Evolutionary conservation across 2,888 invertebrate species (phyloP).

Genomic region (Eudasyphora cyanicolor): DNA sequence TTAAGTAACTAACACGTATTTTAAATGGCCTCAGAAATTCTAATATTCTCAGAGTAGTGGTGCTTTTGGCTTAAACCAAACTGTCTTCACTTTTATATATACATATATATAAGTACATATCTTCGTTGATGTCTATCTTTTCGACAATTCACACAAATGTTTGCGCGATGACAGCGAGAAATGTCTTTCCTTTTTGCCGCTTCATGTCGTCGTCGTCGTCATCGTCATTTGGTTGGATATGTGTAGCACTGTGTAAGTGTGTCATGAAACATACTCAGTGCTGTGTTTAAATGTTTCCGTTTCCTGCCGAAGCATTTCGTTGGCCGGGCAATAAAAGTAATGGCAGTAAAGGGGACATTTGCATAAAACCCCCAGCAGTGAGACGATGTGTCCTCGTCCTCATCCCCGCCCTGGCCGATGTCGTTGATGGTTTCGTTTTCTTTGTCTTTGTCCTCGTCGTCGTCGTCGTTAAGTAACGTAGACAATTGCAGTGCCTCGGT

Average conservation of each 20-base stretch:
- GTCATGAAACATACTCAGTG: conserved; percentile 34
- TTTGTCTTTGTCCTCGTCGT: too few relatives aligned
- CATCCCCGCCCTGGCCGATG: too few relatives aligned
- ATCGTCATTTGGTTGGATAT: not conserved
- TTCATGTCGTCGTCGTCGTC: too few relatives aligned
- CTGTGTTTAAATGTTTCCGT: conserved; percentile 63
- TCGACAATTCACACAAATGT: conserved; percentile 21
- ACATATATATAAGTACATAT: too few relatives aligned
- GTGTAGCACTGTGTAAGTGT: not conserved
- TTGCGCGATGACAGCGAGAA: conserved; percentile 51
- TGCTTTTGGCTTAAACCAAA: not conserved
- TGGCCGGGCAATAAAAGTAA: conserved; percentile 35
- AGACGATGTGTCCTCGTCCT: too few relatives aligned
- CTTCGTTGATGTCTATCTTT: not conserved
- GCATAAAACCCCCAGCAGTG: conserved; percentile 53
- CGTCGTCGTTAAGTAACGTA: conserved; percentile 42
- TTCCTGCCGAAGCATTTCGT: conserved; percentile 56
- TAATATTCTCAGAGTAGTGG: too few relatives aligned
- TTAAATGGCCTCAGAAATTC: too few relatives aligned
- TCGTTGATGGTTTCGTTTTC: not conserved
- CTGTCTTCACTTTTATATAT: not conserved
- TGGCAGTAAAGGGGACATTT: conserved; percentile 21
- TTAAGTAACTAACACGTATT: too few relatives aligned
- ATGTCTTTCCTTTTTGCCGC: conserved; percentile 23
- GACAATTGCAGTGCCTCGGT: conserved; percentile 24